Conservation (phyloP, 2,888 invertebrate species). For the Drosophila mulleri region DNA sequence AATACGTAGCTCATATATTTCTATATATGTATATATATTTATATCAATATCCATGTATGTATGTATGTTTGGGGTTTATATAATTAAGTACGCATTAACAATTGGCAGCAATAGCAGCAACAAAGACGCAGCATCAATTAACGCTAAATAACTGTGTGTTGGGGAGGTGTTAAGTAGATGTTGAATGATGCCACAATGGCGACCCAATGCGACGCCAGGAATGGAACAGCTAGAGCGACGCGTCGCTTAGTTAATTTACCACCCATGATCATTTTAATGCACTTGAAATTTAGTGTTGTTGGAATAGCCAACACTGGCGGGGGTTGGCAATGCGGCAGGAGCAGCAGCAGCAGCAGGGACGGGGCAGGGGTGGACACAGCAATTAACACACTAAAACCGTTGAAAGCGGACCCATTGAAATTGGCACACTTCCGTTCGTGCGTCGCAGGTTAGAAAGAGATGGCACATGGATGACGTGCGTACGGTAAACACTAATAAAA, state of each 20-base stretch:
- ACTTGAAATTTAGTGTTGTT: conserved; percentile 72
- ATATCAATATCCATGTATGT: background rate
- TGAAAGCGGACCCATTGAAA: conserved; percentile 54
- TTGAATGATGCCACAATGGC: conserved; percentile 33
- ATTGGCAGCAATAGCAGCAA: conserved; percentile 64
- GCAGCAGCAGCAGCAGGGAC: background rate
- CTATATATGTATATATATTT: conserved; percentile 5
- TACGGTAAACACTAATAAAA: conserved; percentile 76
- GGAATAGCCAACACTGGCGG: conserved; percentile 39
- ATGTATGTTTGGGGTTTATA: background rate
- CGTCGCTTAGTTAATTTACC: conserved; percentile 78
- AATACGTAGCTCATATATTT: conserved; percentile 7
- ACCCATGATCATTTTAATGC: conserved; percentile 81
- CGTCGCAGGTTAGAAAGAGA: conserved; percentile 39
- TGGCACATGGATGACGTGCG: conserved; percentile 44
- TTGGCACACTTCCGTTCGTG: conserved; percentile 69
- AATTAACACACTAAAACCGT: conserved; percentile 75
- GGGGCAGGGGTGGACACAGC: conserved; percentile 40
- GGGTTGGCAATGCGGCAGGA: background rate
- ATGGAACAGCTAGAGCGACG: conserved; percentile 36
- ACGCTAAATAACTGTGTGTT: conserved; percentile 51
- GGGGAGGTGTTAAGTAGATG: conserved; percentile 35
- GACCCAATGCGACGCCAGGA: conserved; percentile 30
- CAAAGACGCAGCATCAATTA: conserved; percentile 69
- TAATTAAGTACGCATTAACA: conserved; percentile 27